Percentiles rank a stretch among this genome's conserved stretches.
Conservation (phyloP, 2,888 invertebrate species). For the Embidobia sp. region DNA sequence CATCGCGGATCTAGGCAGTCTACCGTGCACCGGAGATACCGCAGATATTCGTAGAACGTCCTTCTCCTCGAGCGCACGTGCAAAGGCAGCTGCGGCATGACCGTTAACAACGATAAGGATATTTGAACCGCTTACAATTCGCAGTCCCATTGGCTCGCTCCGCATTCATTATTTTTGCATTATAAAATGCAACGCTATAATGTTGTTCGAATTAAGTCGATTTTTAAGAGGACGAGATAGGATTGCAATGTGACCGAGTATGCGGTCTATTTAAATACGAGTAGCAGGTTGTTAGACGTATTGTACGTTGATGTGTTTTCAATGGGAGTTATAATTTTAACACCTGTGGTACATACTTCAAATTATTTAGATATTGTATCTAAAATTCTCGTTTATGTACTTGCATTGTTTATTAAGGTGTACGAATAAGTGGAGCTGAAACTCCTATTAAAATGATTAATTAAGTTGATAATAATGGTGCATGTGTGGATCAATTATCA, state of each 20-base stretch:
- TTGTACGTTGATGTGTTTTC: constrained; percentile 14
- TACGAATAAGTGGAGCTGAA: no score
- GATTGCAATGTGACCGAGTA: constrained; percentile 37
- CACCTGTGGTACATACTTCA: constrained; percentile 25
- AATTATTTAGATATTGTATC: constrained; percentile 6
- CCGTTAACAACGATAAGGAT: constrained; percentile 72
- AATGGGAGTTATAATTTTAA: constrained; percentile 39
- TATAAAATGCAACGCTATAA: constrained; percentile 43
- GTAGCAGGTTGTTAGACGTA: constrained; percentile 38
- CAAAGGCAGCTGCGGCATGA: constrained; percentile 63
- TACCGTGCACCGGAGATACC: constrained; percentile 43
- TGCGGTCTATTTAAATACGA: constrained; percentile 35
- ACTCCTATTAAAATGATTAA: no score
- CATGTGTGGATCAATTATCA: no score
- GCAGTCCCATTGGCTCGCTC: constrained; percentile 52
- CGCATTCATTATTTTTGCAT: constrained; percentile 56
- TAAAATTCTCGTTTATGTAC: background rate
- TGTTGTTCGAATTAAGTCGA: constrained; percentile 43
- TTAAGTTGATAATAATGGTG: no score
- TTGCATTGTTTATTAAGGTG: no score
- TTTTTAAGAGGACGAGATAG: constrained; percentile 45
- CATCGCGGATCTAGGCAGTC: constrained; percentile 45
- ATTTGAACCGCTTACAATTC: constrained; percentile 67
- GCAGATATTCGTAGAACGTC: constrained; percentile 55
- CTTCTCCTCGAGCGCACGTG: constrained; percentile 51